These are phyloP conservation scores for Caenorhabditis doughertyi DNA, from an alignment of 2,888 invertebrate species.

Conservation along the genomic window DNA sequence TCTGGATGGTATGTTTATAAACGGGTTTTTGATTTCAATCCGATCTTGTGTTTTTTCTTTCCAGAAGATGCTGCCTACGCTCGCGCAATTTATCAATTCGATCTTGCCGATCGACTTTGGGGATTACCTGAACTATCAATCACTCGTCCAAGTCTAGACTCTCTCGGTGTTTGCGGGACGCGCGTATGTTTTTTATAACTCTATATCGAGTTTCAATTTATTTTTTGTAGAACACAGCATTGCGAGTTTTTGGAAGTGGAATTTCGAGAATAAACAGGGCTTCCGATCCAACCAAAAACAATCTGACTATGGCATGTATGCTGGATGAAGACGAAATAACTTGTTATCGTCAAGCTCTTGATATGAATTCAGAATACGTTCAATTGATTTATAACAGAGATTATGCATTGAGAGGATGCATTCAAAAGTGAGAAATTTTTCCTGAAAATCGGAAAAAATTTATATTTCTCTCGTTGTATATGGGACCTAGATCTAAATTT, in stretches of 20 bases:
- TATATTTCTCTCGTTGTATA: too few species aligned
- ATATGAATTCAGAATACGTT: constrained; percentile 74
- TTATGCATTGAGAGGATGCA: constrained; percentile 73
- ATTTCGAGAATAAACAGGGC: constrained; percentile 73
- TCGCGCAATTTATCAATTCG: constrained; percentile 74
- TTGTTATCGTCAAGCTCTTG: constrained; percentile 75
- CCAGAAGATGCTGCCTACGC: constrained; percentile 78
- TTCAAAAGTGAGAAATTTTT: constrained; percentile 76
- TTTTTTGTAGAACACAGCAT: constrained; percentile 59
- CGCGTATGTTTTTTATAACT: constrained; percentile 47
- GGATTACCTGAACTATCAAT: constrained; percentile 72
- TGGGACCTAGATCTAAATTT: too few species aligned
- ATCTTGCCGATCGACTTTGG: constrained; percentile 80
- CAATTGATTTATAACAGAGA: constrained; percentile 75
- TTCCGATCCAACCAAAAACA: constrained; percentile 73
- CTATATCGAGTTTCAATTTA: background rate
- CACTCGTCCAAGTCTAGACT: constrained; percentile 71
- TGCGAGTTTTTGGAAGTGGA: constrained; percentile 78
- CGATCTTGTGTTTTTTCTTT: constrained; percentile 7
- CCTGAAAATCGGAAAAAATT: background rate
- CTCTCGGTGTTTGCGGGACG: constrained; percentile 72
- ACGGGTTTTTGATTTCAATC: background rate
- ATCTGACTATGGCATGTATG: constrained; percentile 74
- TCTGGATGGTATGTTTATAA: constrained; percentile 68
- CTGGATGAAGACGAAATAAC: constrained; percentile 75